Evolutionary conservation across 2,797 vertebrate genomes (phyloP).

Genomic region (Leuciscus waleckii): DNA sequence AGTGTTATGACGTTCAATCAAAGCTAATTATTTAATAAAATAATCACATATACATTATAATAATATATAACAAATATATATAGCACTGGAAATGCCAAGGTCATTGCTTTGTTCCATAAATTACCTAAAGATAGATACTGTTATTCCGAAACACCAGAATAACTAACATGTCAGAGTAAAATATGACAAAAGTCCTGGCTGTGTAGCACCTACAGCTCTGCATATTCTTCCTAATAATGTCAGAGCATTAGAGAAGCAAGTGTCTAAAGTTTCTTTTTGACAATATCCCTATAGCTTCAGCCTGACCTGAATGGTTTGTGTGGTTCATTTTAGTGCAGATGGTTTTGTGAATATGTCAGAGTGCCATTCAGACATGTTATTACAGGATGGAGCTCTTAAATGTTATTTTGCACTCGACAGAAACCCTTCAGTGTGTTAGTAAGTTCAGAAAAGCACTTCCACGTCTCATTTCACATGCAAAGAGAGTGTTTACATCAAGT

Average conservation of each 20-base stretch:
- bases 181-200: background rate
- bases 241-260: background rate
- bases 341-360: background rate
- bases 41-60: too few relatives aligned
- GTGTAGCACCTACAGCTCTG: background rate
- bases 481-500: constrained; percentile 15
- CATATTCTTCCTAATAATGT: background rate
- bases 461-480: constrained; percentile 6
- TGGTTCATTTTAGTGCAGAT: background rate
- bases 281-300: background rate
- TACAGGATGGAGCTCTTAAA: background rate
- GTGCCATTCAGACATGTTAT: background rate
- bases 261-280: background rate
- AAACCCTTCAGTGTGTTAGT: background rate
- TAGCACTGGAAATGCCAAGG: background rate
- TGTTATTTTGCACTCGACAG: background rate
- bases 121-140: background rate
- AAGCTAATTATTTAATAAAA: constrained; percentile 13
- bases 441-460: background rate
- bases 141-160: background rate
- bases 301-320: background rate
- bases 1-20: constrained; percentile 50
- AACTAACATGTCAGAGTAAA: background rate
- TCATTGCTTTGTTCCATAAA: background rate
- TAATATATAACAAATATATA: background rate